Percentiles rank a stretch among this genome's conserved stretches.
phyloP scores from a whole-genome alignment of 2,797 vertebrate species.

The Enoplosus armatus region DNA sequence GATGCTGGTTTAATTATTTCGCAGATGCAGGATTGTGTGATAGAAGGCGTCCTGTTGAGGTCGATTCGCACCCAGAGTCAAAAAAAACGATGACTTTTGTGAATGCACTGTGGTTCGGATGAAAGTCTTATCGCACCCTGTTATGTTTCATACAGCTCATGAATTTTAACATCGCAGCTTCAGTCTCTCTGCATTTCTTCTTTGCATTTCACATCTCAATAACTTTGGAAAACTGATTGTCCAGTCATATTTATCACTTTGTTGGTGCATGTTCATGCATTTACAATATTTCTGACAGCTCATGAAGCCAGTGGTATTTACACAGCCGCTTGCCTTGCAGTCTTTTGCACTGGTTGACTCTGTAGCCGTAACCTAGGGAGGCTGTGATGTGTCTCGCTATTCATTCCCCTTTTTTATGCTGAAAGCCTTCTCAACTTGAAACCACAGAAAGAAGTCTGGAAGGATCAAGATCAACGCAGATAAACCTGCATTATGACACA shows the following conservation, averaged over 20 bases:
- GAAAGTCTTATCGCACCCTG: not conserved
- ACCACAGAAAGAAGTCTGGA: not conserved
- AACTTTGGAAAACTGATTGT: conserved; percentile 25
- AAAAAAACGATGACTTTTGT: not conserved
- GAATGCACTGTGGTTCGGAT: not conserved
- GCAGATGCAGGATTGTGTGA: not conserved
- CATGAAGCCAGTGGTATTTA: conserved; percentile 5
- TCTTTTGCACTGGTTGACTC: not conserved
- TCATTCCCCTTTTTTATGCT: not conserved
- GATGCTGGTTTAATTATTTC: conserved; percentile 6
- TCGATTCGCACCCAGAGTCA: not conserved
- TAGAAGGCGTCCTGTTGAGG: not conserved
- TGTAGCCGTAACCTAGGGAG: conserved; percentile 1
- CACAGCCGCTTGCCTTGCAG: not conserved
- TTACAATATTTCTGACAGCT: conserved; percentile 22
- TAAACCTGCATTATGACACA: not conserved
- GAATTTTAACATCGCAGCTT: conserved; percentile 1
- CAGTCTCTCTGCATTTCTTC: not conserved
- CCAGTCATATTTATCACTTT: conserved; percentile 23
- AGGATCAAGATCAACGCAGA: not conserved
- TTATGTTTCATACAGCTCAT: conserved; percentile 1
- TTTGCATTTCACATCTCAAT: conserved; percentile 27
- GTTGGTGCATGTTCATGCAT: not conserved
- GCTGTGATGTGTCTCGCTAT: not conserved
- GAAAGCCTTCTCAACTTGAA: conserved; percentile 17